These are phyloP conservation scores for Drosophila prostipennis DNA, from an alignment of 2,888 invertebrate species.

Conservation along the genomic window DNA sequence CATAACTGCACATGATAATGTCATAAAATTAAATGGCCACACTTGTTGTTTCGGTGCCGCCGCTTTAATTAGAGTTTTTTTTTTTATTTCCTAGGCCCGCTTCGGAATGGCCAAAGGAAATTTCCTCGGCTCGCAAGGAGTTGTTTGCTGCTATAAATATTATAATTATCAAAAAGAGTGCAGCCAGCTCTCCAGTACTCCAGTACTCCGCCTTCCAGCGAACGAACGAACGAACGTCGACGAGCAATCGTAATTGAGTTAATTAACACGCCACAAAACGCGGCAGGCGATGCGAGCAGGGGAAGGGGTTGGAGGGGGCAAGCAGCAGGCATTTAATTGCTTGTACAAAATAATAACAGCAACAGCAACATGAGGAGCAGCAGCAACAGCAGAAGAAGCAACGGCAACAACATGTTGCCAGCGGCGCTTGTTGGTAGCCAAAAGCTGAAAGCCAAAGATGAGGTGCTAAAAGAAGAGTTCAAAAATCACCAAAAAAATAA, in stretches of 20 bases:
- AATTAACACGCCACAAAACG: slow-evolving; percentile 79
- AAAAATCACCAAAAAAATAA: background rate
- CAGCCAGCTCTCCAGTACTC: slow-evolving; percentile 47
- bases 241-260: slow-evolving; percentile 77
- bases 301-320: slow-evolving; percentile 8
- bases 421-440: slow-evolving; percentile 10
- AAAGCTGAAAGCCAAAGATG: background rate
- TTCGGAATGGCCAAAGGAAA: slow-evolving; percentile 21
- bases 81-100: slow-evolving; percentile 41
- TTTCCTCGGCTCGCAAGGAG: slow-evolving; percentile 27
- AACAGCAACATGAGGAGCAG: slow-evolving; percentile 26
- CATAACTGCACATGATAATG: slow-evolving; percentile 77
- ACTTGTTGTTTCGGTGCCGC: slow-evolving; percentile 54
- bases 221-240: slow-evolving; percentile 47
- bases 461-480: background rate
- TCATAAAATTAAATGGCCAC: slow-evolving; percentile 80
- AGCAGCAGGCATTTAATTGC: slow-evolving; percentile 73
- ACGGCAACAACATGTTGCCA: slow-evolving; percentile 46
- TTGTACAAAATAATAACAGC: slow-evolving; percentile 71
- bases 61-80: slow-evolving; percentile 76
- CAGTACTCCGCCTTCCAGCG: slow-evolving; percentile 9
- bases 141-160: slow-evolving; percentile 70
- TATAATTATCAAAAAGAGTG: slow-evolving; percentile 79
- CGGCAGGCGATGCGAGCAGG: slow-evolving; percentile 57
- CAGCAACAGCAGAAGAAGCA: slow-evolving; percentile 8